These are phyloP conservation scores for Hypocryptadius cinnamomeus DNA, from an alignment of 2,113 vertebrate species.

Conservation along the genomic window DNA sequence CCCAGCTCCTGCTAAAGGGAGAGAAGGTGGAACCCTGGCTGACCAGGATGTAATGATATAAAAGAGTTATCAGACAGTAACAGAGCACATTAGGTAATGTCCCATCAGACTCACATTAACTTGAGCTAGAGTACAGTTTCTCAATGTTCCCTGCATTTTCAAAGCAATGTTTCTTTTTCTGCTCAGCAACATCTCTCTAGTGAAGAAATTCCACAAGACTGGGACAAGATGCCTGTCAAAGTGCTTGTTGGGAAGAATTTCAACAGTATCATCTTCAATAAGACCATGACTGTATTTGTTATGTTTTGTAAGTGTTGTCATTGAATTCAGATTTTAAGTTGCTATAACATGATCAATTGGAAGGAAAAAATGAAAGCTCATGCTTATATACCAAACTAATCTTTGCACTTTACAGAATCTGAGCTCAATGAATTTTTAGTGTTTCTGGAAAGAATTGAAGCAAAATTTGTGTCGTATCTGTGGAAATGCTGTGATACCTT, in stretches of 20 bases:
- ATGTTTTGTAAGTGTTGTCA: slow-evolving; percentile 82
- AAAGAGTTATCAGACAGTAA: not conserved
- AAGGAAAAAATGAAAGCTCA: not conserved
- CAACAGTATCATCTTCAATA: slow-evolving; percentile 80
- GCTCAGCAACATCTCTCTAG: slow-evolving; percentile 80
- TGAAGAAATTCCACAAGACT: slow-evolving; percentile 81
- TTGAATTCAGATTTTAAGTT: not conserved
- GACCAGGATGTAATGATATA: not conserved
- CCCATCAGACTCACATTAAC: not conserved
- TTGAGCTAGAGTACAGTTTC: not conserved
- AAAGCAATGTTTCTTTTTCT: slow-evolving; percentile 19
- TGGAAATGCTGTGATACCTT: not conserved
- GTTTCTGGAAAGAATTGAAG: not conserved
- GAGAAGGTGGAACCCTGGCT: not conserved
- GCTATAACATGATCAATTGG: not conserved
- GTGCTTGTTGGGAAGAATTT: slow-evolving; percentile 87
- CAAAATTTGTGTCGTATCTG: not conserved
- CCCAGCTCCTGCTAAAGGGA: not conserved
- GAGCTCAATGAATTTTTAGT: not conserved
- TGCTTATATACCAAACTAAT: not conserved
- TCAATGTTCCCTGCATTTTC: not conserved
- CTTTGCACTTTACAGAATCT: not conserved
- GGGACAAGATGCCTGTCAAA: slow-evolving; percentile 85
- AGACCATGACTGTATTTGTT: slow-evolving; percentile 81
- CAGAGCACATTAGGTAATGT: not conserved